Conservation (phyloP, 2,113 vertebrate genomes). For the Eurypyga helias region DNA sequence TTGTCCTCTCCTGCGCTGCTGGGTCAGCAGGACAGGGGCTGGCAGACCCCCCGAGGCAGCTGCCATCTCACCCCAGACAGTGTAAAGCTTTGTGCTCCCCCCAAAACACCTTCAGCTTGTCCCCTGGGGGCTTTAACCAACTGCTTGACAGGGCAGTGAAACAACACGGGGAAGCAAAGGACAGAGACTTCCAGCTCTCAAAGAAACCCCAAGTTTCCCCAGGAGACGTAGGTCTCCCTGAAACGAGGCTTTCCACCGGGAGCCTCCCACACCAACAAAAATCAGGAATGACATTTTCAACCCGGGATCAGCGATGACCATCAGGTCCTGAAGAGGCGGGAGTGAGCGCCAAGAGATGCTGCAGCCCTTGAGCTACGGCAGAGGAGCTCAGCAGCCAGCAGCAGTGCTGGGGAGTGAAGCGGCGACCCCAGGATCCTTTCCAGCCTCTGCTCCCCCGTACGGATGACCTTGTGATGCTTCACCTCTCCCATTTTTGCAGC, state of each 20-base stretch:
- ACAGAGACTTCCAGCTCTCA: neutral
- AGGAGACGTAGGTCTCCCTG: neutral
- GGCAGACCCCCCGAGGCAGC: neutral
- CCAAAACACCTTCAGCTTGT: rapidly evolving
- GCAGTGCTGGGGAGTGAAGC: neutral
- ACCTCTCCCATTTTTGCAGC: neutral
- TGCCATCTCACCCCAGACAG: neutral
- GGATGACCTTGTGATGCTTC: neutral
- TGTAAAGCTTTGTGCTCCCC: rapidly evolving
- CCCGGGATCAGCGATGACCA: neutral
- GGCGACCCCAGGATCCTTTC: neutral
- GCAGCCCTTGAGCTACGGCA: neutral
- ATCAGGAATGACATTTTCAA: rapidly evolving
- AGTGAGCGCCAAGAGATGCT: neutral
- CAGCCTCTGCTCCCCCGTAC: neutral
- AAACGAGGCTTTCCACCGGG: neutral
- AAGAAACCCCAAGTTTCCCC: neutral
- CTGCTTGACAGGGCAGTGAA: neutral
- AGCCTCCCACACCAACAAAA: neutral
- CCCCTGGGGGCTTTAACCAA: neutral
- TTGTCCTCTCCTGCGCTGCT: neutral
- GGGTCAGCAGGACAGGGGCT: neutral
- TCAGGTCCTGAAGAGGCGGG: neutral
- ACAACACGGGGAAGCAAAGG: neutral
- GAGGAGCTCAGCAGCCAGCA: neutral